A percentile compares a stretch with the other conserved stretches of the same genome.
Conservation (phyloP, 2,888 invertebrate species). For the Poecilobothrus nobilitatus region DNA sequence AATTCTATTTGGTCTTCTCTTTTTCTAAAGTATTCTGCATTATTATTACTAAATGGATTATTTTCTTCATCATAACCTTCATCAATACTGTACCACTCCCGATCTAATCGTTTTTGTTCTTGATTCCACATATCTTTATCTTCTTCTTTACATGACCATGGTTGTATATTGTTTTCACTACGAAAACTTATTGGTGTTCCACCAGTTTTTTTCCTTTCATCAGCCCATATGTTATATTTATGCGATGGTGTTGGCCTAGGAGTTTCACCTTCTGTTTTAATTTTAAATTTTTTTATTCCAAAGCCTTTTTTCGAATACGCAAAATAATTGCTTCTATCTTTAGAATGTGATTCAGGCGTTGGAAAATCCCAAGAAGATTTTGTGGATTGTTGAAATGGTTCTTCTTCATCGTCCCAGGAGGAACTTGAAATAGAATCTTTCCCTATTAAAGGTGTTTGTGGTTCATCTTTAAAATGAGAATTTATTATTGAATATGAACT, state of each 20-base stretch:
- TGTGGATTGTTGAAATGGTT: slow-evolving; percentile 47
- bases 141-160: slow-evolving; percentile 55
- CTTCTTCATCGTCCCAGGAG: slow-evolving; percentile 58
- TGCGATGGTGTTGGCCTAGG: slow-evolving; percentile 81
- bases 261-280: slow-evolving; percentile 55
- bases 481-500: slow-evolving; percentile 43
- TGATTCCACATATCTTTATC: slow-evolving; percentile 82
- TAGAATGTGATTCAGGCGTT: slow-evolving; percentile 58
- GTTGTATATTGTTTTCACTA: slow-evolving; percentile 33
- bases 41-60: slow-evolving; percentile 83
- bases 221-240: slow-evolving; percentile 67
- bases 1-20: slow-evolving; percentile 90
- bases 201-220: slow-evolving; percentile 56
- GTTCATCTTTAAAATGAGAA: slow-evolving; percentile 71
- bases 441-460: slow-evolving; percentile 67
- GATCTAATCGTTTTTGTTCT: slow-evolving; percentile 79
- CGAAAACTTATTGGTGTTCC: slow-evolving; percentile 52
- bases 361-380: slow-evolving; percentile 90
- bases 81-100: slow-evolving; percentile 96
- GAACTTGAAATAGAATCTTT: slow-evolving; percentile 53
- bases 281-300: slow-evolving; percentile 34
- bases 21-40: slow-evolving; percentile 84
- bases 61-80: slow-evolving; percentile 89
- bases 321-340: slow-evolving; percentile 43
- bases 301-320: slow-evolving; percentile 31